These are phyloP conservation scores for Dryocosmus kuriphilus DNA, from an alignment of 2,888 invertebrate species.

Conservation along the genomic window DNA sequence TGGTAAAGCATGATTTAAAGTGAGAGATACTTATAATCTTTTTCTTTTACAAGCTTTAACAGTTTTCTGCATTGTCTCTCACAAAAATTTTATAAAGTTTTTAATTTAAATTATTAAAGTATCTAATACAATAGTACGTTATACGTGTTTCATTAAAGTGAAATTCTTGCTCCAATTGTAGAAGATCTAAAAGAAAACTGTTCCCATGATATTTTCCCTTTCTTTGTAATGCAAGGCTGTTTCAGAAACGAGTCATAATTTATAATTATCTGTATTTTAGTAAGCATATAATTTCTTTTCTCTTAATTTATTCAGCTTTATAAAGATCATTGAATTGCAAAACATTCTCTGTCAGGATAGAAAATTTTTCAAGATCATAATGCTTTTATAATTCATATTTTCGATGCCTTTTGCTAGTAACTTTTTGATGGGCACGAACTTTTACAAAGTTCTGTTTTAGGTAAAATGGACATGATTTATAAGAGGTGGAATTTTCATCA, in stretches of 20 bases:
- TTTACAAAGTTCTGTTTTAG: no score
- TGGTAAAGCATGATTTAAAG: background rate
- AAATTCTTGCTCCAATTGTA: background rate
- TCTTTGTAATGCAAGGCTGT: background rate
- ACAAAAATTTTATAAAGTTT: background rate
- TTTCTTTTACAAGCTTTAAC: background rate
- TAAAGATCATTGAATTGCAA: conserved; percentile 1
- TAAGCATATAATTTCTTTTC: conserved; percentile 6
- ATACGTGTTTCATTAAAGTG: background rate
- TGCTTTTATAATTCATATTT: background rate
- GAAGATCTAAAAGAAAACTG: background rate
- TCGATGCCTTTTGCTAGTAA: no score
- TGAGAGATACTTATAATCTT: background rate
- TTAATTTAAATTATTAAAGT: background rate
- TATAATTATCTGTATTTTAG: conserved; percentile 2
- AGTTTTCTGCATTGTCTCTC: background rate
- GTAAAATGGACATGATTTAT: no score
- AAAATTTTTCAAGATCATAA: background rate
- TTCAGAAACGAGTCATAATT: background rate
- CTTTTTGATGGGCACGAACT: no score
- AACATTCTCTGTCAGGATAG: background rate
- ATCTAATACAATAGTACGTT: background rate
- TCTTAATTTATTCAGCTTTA: conserved; percentile 12
- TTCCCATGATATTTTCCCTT: background rate
- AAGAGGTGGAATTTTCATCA: background rate